These are phyloP conservation scores for Tupaia chinensis DNA, from an alignment of 2,113 vertebrate genomes.

Conservation along the genomic window DNA sequence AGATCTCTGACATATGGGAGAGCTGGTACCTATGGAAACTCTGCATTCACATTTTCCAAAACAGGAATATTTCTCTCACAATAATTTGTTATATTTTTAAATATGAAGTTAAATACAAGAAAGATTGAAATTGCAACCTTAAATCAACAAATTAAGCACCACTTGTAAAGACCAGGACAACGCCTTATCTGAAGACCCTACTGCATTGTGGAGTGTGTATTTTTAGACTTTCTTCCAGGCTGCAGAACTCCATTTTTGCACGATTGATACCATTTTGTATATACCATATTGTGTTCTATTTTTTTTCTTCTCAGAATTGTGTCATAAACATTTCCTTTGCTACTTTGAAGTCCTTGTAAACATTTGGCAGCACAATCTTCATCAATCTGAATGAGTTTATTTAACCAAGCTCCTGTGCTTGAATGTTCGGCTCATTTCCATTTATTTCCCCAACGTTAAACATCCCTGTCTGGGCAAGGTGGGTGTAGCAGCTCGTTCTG, in stretches of 20 bases:
- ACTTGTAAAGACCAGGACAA: neutral
- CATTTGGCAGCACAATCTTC: neutral
- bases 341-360: conserved; percentile 37
- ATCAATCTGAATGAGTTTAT: conserved; percentile 57
- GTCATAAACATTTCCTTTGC: conserved; percentile 58
- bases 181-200: fast-evolving
- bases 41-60: fast-evolving
- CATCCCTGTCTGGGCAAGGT: neutral
- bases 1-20: neutral
- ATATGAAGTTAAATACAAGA: neutral
- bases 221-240: neutral
- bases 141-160: neutral
- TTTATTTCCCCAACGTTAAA: neutral
- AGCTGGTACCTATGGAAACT: neutral
- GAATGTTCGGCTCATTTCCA: neutral
- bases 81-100: neutral
- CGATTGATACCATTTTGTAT: neutral
- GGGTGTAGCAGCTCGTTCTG: neutral
- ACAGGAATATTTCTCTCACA: neutral
- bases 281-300: conserved; percentile 11
- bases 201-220: fast-evolving
- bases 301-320: conserved; percentile 29
- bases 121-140: neutral
- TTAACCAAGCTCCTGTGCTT: conserved; percentile 24
- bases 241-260: neutral